phyloP scores from a whole-genome alignment of 2,888 invertebrate genomes.

The Amiota minor region DNA sequence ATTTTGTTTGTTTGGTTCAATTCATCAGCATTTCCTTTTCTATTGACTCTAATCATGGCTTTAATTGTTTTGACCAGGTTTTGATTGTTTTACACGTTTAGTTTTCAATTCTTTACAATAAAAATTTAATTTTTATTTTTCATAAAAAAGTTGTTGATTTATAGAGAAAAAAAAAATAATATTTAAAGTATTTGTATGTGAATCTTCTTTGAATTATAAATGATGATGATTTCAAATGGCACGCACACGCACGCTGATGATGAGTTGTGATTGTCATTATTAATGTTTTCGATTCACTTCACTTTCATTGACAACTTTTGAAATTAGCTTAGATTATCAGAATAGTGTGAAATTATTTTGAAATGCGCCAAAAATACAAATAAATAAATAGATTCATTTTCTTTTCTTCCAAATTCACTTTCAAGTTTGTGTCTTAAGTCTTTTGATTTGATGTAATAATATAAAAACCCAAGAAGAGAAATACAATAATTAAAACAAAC shows the following conservation, averaged over 20 bases:
- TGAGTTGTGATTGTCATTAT: slow-evolving; percentile 15
- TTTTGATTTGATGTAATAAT: not conserved
- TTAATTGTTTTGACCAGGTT: slow-evolving; percentile 47
- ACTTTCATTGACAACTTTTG: slow-evolving; percentile 58
- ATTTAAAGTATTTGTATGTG: no score
- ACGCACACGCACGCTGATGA: slow-evolving; percentile 25
- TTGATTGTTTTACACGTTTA: not conserved
- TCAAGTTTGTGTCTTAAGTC: slow-evolving; percentile 8
- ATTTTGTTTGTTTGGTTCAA: not conserved
- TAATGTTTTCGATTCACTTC: slow-evolving; percentile 50
- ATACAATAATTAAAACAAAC: no score
- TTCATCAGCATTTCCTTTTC: slow-evolving; percentile 14
- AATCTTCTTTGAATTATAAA: no score
- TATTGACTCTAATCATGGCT: slow-evolving; percentile 32
- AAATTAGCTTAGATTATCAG: slow-evolving; percentile 53
- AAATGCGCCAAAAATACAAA: not conserved
- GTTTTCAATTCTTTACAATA: not conserved
- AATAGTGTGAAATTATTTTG: slow-evolving; percentile 48
- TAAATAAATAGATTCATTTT: not conserved
- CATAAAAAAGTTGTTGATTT: not conserved
- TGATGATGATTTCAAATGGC: no score
- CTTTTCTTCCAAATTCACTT: not conserved
- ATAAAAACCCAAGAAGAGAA: no score
- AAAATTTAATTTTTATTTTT: not conserved
- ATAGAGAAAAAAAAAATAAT: no score